phyloP scores from a whole-genome alignment of 2,113 vertebrate species.

The Setophaga petechia region DNA sequence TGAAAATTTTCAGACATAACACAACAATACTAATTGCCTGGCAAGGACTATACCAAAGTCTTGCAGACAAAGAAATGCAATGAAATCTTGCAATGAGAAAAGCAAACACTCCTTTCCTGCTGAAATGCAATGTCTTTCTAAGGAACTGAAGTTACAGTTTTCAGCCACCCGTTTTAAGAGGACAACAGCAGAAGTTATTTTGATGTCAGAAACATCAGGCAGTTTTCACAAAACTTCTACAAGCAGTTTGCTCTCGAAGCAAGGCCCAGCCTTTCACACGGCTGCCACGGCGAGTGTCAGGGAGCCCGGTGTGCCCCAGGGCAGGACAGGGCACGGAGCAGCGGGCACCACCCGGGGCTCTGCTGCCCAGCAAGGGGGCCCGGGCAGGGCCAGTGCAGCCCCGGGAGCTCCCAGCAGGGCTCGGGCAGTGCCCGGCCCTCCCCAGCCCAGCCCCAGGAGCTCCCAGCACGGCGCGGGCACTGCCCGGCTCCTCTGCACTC shows the following conservation, averaged over 20 bases:
- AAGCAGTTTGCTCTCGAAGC: neutral
- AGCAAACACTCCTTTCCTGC: neutral
- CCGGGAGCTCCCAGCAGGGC: no score
- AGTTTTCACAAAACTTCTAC: neutral
- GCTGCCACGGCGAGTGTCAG: neutral
- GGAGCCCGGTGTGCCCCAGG: neutral
- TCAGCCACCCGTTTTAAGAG: neutral
- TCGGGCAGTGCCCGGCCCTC: no score
- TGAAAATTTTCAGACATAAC: neutral
- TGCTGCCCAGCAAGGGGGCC: neutral
- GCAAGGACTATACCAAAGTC: neutral
- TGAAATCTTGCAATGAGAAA: neutral
- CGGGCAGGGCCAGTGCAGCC: no score
- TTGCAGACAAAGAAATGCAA: neutral
- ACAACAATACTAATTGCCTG: neutral
- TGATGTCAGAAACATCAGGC: neutral
- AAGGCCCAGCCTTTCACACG: neutral
- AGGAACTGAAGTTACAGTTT: neutral
- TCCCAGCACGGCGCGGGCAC: no score
- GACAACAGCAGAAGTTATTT: neutral
- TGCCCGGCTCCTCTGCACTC: no score
- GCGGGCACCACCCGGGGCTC: neutral
- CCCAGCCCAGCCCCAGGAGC: no score
- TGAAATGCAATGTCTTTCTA: neutral
- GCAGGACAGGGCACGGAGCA: fast-evolving